Evolutionary conservation across 1,140 invertebrate species (phyloP).

Genomic region (Heterodera schachtii): DNA sequence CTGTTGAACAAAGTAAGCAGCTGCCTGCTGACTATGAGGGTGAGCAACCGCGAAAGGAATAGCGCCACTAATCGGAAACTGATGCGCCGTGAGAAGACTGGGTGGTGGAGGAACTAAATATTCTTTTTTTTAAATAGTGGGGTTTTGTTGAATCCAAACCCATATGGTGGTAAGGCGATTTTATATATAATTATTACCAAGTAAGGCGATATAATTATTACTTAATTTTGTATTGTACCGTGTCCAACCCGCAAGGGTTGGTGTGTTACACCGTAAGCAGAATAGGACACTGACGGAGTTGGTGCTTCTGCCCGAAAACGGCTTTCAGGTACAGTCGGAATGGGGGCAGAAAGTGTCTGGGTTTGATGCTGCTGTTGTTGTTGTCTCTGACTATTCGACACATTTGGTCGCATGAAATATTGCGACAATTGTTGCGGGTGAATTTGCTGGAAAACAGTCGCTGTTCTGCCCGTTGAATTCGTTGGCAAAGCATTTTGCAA

Average conservation of each 20-base stretch:
- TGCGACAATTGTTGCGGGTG: slow-evolving; percentile 27
- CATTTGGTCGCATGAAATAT: slow-evolving; percentile 10
- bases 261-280: not conserved
- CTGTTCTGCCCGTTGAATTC: not conserved
- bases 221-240: not conserved
- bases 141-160: no score
- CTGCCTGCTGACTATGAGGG: not conserved
- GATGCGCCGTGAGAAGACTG: not conserved
- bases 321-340: not conserved
- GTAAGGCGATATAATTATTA: no score
- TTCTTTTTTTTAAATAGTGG: not conserved
- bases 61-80: not conserved
- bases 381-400: not conserved
- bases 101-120: not conserved
- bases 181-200: no score
- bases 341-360: not conserved
- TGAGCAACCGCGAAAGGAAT: not conserved
- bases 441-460: slow-evolving; percentile 26
- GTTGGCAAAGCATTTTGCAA: not conserved
- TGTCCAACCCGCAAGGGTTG: not conserved
- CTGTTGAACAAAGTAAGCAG: slow-evolving; percentile 21
- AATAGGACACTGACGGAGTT: not conserved
- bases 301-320: not conserved
- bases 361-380: slow-evolving; percentile 2
- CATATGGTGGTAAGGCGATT: no score